These are phyloP conservation scores for Hofmannophila pseudospretella DNA, from an alignment of 2,888 invertebrate genomes.

Conservation along the genomic window DNA sequence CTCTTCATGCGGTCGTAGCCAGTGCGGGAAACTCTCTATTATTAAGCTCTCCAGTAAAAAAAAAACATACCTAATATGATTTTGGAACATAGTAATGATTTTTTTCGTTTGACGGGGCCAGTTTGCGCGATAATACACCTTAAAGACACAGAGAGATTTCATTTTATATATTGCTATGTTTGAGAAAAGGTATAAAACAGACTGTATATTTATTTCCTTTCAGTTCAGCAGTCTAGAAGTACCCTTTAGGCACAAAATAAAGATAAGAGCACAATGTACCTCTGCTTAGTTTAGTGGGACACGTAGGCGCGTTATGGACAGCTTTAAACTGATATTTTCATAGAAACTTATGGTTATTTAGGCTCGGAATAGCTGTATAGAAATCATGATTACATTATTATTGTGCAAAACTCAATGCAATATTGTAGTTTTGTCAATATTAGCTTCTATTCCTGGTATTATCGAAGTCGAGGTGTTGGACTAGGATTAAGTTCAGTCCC, in stretches of 20 bases:
- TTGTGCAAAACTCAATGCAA: neutral
- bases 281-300: constrained; percentile 25
- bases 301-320: constrained; percentile 47
- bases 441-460: too few relatives aligned
- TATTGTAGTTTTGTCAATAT: neutral
- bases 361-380: constrained; percentile 9
- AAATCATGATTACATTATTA: neutral
- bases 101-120: too few relatives aligned
- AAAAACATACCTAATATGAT: too few relatives aligned
- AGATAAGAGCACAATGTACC: constrained; percentile 28
- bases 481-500: neutral
- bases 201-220: neutral
- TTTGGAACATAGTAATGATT: too few relatives aligned
- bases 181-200: too few relatives aligned
- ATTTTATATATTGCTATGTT: too few relatives aligned
- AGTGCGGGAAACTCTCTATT: too few relatives aligned
- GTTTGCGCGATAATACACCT: too few relatives aligned
- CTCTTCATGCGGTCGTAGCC: too few relatives aligned
- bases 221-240: neutral
- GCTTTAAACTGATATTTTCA: constrained; percentile 42
- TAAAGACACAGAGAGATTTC: too few relatives aligned
- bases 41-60: too few relatives aligned
- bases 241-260: constrained; percentile 20
- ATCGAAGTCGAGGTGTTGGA: neutral
- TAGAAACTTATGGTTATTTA: constrained; percentile 32